These are phyloP conservation scores for Syngnathus typhle DNA, from an alignment of 2,113 vertebrate species.

Conservation along the genomic window DNA sequence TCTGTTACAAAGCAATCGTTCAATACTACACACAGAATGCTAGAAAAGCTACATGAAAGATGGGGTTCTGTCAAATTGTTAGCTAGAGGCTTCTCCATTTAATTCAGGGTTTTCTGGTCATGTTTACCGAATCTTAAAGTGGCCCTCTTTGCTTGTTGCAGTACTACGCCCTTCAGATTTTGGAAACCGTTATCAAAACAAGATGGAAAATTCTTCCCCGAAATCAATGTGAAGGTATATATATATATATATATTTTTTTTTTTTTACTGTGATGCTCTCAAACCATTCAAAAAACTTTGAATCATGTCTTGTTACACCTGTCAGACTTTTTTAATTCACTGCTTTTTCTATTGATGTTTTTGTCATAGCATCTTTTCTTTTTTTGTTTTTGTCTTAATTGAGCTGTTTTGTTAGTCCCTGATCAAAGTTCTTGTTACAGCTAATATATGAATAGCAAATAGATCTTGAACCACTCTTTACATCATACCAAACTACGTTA, in stretches of 20 bases:
- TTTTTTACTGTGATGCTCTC: background rate
- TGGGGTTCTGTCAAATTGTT: conserved; percentile 70
- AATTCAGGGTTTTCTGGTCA: conserved; percentile 45
- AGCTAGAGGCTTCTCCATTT: conserved; percentile 54
- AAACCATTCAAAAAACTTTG: background rate
- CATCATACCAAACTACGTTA: background rate
- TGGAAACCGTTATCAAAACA: conserved; percentile 99
- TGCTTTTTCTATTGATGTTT: no score
- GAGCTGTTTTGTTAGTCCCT: no score
- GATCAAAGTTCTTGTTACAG: no score
- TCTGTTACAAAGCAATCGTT: no score
- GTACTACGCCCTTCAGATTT: conserved; percentile 99
- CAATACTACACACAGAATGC: conserved; percentile 30
- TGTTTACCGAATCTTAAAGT: conserved; percentile 39
- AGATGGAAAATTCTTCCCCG: conserved; percentile 99
- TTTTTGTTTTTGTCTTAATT: no score
- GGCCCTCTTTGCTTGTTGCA: conserved; percentile 81
- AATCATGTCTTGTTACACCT: background rate
- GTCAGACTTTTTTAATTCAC: no score
- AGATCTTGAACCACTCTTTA: no score
- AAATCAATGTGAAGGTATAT: conserved; percentile 97
- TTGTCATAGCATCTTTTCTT: no score
- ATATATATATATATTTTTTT: no score
- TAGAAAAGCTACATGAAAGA: conserved; percentile 64
- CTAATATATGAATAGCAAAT: no score